Percentiles rank a stretch among this genome's conserved stretches.
Evolutionary conservation across 37 sponge, comb jelly and placozoan species (phyloP).

Genomic region (Geodia barretti): DNA sequence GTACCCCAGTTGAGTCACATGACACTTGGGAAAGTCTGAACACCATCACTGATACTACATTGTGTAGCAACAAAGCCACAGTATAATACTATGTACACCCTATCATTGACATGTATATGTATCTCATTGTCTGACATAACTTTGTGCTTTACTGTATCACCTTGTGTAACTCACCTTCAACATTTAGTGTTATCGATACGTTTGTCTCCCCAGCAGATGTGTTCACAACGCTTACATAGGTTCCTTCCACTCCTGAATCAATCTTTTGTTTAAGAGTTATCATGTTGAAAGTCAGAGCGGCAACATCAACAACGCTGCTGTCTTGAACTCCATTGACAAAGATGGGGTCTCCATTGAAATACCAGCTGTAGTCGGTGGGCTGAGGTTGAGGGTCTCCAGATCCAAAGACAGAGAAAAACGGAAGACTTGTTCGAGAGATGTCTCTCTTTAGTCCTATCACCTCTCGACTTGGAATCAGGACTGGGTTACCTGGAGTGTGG

Average conservation of each 20-base stretch:
- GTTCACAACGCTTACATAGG: not conserved
- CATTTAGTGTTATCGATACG: not conserved
- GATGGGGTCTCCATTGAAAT: not conserved
- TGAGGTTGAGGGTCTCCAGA: not conserved
- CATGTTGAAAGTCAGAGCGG: not conserved
- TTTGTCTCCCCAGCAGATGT: not conserved
- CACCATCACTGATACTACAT: too few relatives aligned
- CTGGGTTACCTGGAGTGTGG: not conserved
- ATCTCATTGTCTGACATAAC: too few relatives aligned
- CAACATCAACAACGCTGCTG: too few relatives aligned
- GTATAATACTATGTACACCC: too few relatives aligned
- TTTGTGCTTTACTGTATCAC: too few relatives aligned
- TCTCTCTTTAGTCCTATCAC: not conserved
- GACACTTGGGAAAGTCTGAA: too few relatives aligned
- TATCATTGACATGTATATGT: too few relatives aligned
- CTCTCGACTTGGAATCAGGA: not conserved
- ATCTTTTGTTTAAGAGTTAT: not conserved
- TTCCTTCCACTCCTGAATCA: not conserved
- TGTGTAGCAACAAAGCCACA: too few relatives aligned
- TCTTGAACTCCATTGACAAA: not conserved
- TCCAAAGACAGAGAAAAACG: not conserved
- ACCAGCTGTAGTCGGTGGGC: not conserved
- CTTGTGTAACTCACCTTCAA: not conserved
- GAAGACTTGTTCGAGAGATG: not conserved
- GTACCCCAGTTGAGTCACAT: too few relatives aligned